A percentile compares a stretch with the other conserved stretches of the same genome.
Evolutionary conservation across 2,888 invertebrate genomes (phyloP).

Genomic region (Sialis lutaria): DNA sequence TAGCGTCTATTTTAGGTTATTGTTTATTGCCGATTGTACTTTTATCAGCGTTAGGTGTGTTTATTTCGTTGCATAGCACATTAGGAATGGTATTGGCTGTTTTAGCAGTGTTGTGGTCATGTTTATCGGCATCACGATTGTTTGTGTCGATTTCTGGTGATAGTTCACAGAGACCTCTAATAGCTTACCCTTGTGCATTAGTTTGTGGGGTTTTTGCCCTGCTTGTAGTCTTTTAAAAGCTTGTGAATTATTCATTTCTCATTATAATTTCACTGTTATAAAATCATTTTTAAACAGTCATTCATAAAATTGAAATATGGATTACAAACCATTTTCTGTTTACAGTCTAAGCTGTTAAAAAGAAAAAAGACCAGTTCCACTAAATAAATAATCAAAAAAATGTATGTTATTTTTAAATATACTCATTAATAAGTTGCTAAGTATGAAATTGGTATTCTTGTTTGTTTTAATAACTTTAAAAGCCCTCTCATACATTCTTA

Average conservation of each 20-base stretch:
- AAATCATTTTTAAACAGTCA: background rate
- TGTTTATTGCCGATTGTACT: conserved; percentile 83
- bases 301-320: background rate
- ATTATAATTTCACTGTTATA: background rate
- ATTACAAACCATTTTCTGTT: no score
- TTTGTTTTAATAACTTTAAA: no score
- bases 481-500: no score
- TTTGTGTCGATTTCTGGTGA: conserved; percentile 84
- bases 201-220: conserved; percentile 88
- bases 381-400: no score
- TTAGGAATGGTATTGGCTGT: conserved; percentile 48
- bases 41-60: conserved; percentile 62
- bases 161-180: conserved; percentile 66
- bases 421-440: no score
- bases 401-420: no score
- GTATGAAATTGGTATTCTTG: no score
- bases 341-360: no score
- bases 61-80: conserved; percentile 57
- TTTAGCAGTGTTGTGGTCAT: conserved; percentile 71
- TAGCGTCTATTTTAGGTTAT: conserved; percentile 81
- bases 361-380: no score
- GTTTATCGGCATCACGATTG: conserved; percentile 77
- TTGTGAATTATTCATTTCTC: background rate
- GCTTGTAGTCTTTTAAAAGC: conserved; percentile 66
- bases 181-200: conserved; percentile 85